Evolutionary conservation across 1,140 invertebrate species (phyloP).

Genomic region (Caligus rogercresseyi): DNA sequence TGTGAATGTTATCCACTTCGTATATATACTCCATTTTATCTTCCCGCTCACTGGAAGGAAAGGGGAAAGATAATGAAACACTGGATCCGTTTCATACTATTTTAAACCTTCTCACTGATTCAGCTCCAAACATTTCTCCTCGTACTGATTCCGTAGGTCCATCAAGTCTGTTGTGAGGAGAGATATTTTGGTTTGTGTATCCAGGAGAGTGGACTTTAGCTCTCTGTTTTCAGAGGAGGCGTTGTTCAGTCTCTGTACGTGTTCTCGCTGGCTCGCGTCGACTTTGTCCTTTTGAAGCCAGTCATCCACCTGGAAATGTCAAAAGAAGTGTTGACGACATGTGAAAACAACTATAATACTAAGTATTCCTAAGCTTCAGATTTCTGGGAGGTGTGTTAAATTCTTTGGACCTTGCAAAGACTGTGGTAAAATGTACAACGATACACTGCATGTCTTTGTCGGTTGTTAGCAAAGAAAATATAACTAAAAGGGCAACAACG

Average conservation of each 20-base stretch:
- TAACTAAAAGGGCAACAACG: no score
- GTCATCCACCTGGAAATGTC: neutral
- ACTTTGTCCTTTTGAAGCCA: constrained; percentile 6
- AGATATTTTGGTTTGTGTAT: constrained; percentile 12
- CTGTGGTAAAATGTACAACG: no score
- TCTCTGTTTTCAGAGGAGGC: neutral
- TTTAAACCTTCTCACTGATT: constrained; percentile 11
- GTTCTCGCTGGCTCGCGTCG: neutral
- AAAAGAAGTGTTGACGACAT: no score
- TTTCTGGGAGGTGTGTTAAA: no score
- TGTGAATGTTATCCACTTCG: constrained; percentile 35
- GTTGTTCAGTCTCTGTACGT: constrained; percentile 2
- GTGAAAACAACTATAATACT: no score
- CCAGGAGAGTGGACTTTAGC: neutral
- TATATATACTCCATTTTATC: constrained; percentile 31
- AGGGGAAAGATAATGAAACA: constrained; percentile 3
- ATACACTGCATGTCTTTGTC: no score
- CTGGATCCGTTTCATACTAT: no score
- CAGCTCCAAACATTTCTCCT: constrained; percentile 12
- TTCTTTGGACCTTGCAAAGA: no score
- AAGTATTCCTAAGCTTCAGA: no score
- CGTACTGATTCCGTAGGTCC: constrained; percentile 7
- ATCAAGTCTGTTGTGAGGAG: neutral
- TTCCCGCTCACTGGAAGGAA: constrained; percentile 31
- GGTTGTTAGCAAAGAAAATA: no score